phyloP scores from a whole-genome alignment of 2,888 invertebrate species.

The Maniola hyperantus region DNA sequence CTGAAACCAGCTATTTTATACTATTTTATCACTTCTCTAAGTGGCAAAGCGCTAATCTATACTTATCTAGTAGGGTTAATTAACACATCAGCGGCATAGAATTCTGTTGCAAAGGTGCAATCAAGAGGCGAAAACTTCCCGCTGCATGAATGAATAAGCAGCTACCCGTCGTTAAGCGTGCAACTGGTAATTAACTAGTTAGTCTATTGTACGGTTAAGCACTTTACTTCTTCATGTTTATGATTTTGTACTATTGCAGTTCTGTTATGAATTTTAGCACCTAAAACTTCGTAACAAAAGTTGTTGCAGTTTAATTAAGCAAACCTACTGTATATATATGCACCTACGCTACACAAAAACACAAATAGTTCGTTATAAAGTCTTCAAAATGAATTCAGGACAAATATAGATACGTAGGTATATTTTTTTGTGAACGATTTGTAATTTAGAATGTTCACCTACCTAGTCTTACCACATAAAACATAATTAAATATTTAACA shows the following conservation, averaged over 20 bases:
- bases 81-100: constrained; percentile 54
- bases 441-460: too few species aligned
- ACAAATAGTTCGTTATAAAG: too few species aligned
- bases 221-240: constrained; percentile 11
- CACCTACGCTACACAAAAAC: too few species aligned
- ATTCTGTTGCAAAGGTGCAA: constrained; percentile 59
- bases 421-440: too few species aligned
- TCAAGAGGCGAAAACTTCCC: constrained; percentile 62
- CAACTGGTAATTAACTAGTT: constrained; percentile 22
- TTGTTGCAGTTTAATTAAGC: neutral
- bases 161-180: constrained; percentile 39
- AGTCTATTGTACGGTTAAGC: constrained; percentile 8
- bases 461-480: too few species aligned
- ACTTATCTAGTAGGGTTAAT: constrained; percentile 47
- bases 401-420: too few species aligned
- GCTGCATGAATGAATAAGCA: constrained; percentile 59
- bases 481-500: too few species aligned
- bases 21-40: constrained; percentile 9
- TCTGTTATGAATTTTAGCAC: neutral
- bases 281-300: neutral
- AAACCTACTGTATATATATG: neutral
- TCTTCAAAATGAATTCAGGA: too few species aligned
- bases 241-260: constrained; percentile 3
- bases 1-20: constrained; percentile 19
- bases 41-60: constrained; percentile 6